Evolutionary conservation across 1,140 invertebrate species (phyloP).

Genomic region (Scylla paramamosain): DNA sequence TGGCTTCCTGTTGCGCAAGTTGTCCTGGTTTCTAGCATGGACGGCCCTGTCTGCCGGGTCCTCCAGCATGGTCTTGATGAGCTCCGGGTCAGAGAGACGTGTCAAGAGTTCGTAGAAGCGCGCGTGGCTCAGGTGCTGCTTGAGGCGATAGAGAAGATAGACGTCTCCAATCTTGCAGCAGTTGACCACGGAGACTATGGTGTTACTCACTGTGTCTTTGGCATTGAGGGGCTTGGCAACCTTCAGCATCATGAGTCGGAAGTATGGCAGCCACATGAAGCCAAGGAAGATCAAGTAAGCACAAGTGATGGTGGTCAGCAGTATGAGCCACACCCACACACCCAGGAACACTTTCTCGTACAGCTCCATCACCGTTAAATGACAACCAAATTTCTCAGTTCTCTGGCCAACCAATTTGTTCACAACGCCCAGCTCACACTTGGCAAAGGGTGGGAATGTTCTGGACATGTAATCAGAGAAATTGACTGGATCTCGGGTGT

Average conservation of each 20-base stretch:
- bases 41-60: conserved; percentile 71
- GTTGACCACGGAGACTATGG: conserved; percentile 70
- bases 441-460: conserved; percentile 76
- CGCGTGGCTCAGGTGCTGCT: conserved; percentile 72
- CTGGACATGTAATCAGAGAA: conserved; percentile 76
- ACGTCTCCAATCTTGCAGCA: conserved; percentile 74
- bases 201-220: conserved; percentile 75
- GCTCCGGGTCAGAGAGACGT: conserved; percentile 66
- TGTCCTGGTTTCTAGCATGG: conserved; percentile 66
- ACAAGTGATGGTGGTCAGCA: conserved; percentile 69
- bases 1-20: conserved; percentile 59
- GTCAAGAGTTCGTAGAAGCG: conserved; percentile 72
- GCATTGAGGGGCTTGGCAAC: conserved; percentile 76
- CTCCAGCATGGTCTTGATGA: conserved; percentile 72
- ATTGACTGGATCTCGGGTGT: conserved; percentile 68
- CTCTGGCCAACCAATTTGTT: conserved; percentile 72
- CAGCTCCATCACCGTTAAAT: conserved; percentile 76
- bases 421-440: conserved; percentile 69
- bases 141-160: conserved; percentile 66
- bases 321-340: conserved; percentile 76
- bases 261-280: conserved; percentile 74
- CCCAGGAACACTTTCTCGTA: conserved; percentile 77
- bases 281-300: conserved; percentile 71
- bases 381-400: conserved; percentile 76
- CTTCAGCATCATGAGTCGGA: conserved; percentile 73